Percentiles rank a stretch among this genome's conserved stretches.
Conservation (phyloP, 2,888 invertebrate genomes). For the Gandaritis pyraliata region DNA sequence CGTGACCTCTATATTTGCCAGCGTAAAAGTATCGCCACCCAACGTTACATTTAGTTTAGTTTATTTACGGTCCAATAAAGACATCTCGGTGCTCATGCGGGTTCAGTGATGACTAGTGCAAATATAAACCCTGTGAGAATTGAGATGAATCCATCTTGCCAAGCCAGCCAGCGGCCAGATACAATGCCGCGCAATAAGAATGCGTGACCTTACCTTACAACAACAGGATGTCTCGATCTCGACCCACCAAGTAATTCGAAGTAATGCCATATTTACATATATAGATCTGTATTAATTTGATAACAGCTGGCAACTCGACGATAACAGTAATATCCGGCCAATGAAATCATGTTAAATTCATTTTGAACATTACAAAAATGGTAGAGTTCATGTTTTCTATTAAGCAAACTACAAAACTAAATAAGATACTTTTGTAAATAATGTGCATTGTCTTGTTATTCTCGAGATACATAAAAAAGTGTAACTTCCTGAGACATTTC, state of each 20-base stretch:
- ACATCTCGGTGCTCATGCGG: conserved; percentile 75
- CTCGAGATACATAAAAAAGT: conserved; percentile 17
- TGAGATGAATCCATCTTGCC: conserved; percentile 27
- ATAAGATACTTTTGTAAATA: no score
- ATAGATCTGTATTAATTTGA: conserved; percentile 54
- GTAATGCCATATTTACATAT: conserved; percentile 48
- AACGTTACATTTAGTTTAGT: conserved; percentile 65
- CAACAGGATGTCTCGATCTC: conserved; percentile 39
- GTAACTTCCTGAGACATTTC: conserved; percentile 28
- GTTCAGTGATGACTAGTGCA: conserved; percentile 46
- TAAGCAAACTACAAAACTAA: neutral
- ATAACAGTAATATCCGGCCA: conserved; percentile 69
- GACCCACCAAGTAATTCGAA: conserved; percentile 32
- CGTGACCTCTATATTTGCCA: conserved; percentile 81
- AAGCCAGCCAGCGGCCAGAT: no score
- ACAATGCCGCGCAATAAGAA: conserved; percentile 10
- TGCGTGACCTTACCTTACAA: conserved; percentile 24
- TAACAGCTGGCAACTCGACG: conserved; percentile 69
- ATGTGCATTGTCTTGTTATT: conserved; percentile 14
- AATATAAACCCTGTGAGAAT: conserved; percentile 39
- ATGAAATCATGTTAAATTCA: conserved; percentile 61
- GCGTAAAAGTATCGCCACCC: conserved; percentile 70
- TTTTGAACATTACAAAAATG: conserved; percentile 24
- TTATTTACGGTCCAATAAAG: conserved; percentile 79
- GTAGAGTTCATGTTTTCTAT: neutral